Percentiles rank a stretch among this genome's conserved stretches.
phyloP scores from a whole-genome alignment of 2,113 vertebrate genomes.

The Anser cygnoides region DNA sequence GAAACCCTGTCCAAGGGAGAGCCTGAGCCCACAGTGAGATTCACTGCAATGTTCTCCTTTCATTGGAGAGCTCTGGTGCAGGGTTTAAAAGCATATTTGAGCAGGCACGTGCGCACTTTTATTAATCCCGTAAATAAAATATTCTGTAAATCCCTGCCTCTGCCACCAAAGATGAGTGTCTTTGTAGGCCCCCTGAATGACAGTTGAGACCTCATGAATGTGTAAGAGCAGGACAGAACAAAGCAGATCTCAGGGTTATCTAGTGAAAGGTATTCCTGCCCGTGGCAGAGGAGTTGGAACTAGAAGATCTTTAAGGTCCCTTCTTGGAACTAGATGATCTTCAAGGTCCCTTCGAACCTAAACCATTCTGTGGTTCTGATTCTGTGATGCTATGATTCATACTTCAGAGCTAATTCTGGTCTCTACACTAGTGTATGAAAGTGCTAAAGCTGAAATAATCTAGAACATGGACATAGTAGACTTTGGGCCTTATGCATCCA shows the following conservation, averaged over 20 bases:
- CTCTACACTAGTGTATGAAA: not conserved
- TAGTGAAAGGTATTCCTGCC: not conserved
- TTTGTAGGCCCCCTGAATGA: conserved; percentile 9
- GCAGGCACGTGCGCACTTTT: not conserved
- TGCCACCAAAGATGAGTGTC: conserved; percentile 14
- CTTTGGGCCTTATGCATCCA: not conserved
- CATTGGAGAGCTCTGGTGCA: not conserved
- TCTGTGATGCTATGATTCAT: not conserved
- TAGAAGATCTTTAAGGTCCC: not conserved
- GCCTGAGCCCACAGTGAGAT: not conserved
- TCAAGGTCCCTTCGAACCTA: not conserved
- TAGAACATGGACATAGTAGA: conserved; percentile 10
- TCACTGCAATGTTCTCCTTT: fast-evolving
- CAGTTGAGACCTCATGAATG: not conserved
- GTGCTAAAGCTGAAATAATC: conserved; percentile 22
- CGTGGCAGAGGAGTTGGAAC: not conserved
- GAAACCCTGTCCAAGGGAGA: not conserved
- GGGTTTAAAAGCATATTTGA: not conserved
- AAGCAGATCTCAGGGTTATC: not conserved
- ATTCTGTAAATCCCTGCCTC: conserved; percentile 28
- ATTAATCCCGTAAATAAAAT: not conserved
- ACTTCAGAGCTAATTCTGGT: not conserved
- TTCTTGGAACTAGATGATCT: not conserved
- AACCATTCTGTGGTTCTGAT: not conserved
- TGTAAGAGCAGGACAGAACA: not conserved